Conservation (phyloP, 2,113 vertebrate species). For the Anarhynchus alexandrinus region DNA sequence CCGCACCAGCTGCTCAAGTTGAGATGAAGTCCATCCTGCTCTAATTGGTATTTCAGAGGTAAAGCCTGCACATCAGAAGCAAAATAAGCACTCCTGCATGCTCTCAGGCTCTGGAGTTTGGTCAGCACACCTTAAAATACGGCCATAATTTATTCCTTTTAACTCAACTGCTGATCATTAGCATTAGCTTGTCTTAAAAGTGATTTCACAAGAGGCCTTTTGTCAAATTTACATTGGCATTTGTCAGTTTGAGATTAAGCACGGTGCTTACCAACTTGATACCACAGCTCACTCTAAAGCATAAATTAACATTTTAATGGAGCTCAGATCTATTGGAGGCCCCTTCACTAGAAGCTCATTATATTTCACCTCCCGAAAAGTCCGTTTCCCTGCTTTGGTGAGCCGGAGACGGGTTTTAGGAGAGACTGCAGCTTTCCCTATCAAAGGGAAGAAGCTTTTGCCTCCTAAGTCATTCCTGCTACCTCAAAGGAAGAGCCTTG, state of each 20-base stretch:
- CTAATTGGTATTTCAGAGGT: neutral
- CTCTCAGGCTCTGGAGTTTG: neutral
- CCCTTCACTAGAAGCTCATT: constrained; percentile 18
- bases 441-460: neutral
- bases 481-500: neutral
- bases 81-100: rapidly evolving
- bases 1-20: neutral
- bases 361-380: neutral
- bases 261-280: constrained; percentile 13
- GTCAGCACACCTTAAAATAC: neutral
- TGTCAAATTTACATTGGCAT: constrained; percentile 29
- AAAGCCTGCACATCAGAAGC: neutral
- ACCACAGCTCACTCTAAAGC: neutral
- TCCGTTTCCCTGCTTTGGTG: neutral
- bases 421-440: neutral
- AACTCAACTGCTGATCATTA: constrained; percentile 23
- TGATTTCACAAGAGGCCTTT: constrained; percentile 59
- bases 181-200: constrained; percentile 35
- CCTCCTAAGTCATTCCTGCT: neutral
- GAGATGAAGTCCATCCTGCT: neutral
- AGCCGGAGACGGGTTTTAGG: neutral
- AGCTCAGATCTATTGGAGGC: neutral
- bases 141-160: neutral
- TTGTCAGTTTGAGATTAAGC: constrained; percentile 43
- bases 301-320: constrained; percentile 65